These are phyloP conservation scores for Hirtodrosophila duncani DNA, from an alignment of 2,888 invertebrate species.

Conservation along the genomic window DNA sequence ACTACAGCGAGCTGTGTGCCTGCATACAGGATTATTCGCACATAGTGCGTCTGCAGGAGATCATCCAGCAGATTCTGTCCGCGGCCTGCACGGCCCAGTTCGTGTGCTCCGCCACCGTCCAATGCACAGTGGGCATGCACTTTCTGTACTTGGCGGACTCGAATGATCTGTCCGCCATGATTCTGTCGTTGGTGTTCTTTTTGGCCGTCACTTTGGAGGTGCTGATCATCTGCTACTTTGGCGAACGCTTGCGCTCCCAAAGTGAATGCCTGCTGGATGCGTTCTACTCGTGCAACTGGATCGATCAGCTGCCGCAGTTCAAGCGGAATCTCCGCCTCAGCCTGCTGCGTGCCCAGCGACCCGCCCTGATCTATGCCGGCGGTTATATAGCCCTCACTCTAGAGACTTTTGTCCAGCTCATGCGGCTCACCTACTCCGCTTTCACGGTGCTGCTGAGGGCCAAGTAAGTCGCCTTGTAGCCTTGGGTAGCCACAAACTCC, in stretches of 20 bases:
- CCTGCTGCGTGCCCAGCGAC: conserved; percentile 80
- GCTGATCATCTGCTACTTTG: conserved; percentile 80
- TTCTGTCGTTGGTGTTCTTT: conserved; percentile 76
- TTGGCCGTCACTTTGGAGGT: conserved; percentile 80
- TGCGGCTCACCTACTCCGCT: conserved; percentile 66
- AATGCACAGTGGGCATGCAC: conserved; percentile 78
- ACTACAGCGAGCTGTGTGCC: conserved; percentile 44
- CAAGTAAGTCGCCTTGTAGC: no score
- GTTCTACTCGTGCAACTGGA: conserved; percentile 81
- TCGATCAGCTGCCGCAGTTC: conserved; percentile 79
- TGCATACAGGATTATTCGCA: conserved; percentile 69
- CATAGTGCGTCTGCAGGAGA: conserved; percentile 77
- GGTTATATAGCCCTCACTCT: conserved; percentile 80
- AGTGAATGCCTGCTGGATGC: conserved; percentile 79
- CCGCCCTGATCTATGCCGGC: conserved; percentile 80
- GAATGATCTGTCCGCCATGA: conserved; percentile 57
- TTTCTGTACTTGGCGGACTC: conserved; percentile 77
- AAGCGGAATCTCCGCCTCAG: conserved; percentile 79
- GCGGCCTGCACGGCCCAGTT: conserved; percentile 80
- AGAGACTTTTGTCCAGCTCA: conserved; percentile 80
- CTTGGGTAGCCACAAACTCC: no score
- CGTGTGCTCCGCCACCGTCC: conserved; percentile 78
- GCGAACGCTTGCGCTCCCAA: conserved; percentile 79
- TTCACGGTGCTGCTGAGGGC: conserved; percentile 65
- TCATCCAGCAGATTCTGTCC: conserved; percentile 80